Evolutionary conservation across 1,140 invertebrate genomes (phyloP).

Genomic region (Paraescarpia echinospica): DNA sequence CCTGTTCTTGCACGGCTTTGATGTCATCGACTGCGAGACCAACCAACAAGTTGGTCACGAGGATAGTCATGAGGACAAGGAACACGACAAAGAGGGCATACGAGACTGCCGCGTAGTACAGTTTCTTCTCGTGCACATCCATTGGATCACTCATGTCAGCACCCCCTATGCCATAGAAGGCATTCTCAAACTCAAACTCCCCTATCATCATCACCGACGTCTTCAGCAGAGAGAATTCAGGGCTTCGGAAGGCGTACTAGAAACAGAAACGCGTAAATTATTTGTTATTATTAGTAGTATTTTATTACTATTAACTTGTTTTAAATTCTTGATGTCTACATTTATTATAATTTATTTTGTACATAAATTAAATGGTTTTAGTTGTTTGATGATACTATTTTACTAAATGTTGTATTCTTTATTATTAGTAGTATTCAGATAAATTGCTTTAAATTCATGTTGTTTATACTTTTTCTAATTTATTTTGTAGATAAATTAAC

Average conservation of each 20-base stretch:
- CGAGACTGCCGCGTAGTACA: constrained; percentile 41
- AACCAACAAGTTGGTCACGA: constrained; percentile 61
- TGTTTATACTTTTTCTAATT: too few species aligned
- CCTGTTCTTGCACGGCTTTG: constrained; percentile 60
- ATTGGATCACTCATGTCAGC: not conserved
- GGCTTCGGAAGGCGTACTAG: constrained; percentile 49
- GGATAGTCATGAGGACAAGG: constrained; percentile 58
- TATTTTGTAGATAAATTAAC: too few species aligned
- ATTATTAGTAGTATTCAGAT: too few species aligned
- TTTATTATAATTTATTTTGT: too few species aligned
- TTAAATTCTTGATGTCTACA: too few species aligned
- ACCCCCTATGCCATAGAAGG: too few species aligned
- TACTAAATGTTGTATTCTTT: too few species aligned
- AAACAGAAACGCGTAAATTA: constrained; percentile 24
- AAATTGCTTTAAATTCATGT: too few species aligned
- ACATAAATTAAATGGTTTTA: too few species aligned
- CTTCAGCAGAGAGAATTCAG: constrained; percentile 52
- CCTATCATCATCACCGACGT: constrained; percentile 61
- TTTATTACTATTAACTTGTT: too few species aligned
- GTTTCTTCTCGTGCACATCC: not conserved
- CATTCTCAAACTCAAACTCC: constrained; percentile 57
- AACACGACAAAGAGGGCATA: constrained; percentile 57
- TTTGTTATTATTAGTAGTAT: not conserved
- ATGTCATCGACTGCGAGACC: constrained; percentile 62
- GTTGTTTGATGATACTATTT: too few species aligned